Evolutionary conservation across 2,888 invertebrate genomes (phyloP).

Genomic region (Falcaria lacertinaria): DNA sequence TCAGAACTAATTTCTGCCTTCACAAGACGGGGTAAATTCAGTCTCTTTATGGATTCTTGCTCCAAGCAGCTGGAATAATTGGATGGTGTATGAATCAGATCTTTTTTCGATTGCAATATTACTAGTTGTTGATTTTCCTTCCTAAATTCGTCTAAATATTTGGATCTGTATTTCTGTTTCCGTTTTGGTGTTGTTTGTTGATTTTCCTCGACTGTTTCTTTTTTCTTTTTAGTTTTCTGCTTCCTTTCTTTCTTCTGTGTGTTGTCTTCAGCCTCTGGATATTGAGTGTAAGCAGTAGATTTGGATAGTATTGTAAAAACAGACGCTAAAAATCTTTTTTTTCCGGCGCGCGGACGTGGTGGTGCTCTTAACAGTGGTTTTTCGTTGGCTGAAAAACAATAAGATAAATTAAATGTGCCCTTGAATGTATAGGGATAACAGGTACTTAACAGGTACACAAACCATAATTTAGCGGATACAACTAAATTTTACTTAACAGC

Average conservation of each 20-base stretch:
- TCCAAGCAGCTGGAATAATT: conserved; percentile 29
- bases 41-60: conserved; percentile 11
- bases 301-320: conserved; percentile 46
- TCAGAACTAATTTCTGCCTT: conserved; percentile 6
- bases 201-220: not conserved
- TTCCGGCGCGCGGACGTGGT: conserved; percentile 27
- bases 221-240: not conserved
- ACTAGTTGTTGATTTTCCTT: conserved; percentile 29
- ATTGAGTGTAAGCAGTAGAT: conserved; percentile 44
- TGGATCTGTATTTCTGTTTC: conserved; percentile 29
- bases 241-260: not conserved
- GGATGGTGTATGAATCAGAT: conserved; percentile 40
- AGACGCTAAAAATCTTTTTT: conserved; percentile 41
- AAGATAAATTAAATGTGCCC: not conserved
- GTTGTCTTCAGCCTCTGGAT: conserved; percentile 25
- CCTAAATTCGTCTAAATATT: conserved; percentile 22
- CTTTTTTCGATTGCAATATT: conserved; percentile 38
- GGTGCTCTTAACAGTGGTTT: conserved; percentile 21
- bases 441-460: too few species aligned
- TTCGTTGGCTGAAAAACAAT: conserved; percentile 16
- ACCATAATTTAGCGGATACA: too few species aligned
- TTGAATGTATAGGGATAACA: too few species aligned
- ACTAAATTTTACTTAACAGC: too few species aligned
- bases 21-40: conserved; percentile 13
- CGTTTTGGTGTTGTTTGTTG: conserved; percentile 8